These are phyloP conservation scores for Ophion ellenae DNA, from an alignment of 2,888 invertebrate genomes.

Conservation along the genomic window DNA sequence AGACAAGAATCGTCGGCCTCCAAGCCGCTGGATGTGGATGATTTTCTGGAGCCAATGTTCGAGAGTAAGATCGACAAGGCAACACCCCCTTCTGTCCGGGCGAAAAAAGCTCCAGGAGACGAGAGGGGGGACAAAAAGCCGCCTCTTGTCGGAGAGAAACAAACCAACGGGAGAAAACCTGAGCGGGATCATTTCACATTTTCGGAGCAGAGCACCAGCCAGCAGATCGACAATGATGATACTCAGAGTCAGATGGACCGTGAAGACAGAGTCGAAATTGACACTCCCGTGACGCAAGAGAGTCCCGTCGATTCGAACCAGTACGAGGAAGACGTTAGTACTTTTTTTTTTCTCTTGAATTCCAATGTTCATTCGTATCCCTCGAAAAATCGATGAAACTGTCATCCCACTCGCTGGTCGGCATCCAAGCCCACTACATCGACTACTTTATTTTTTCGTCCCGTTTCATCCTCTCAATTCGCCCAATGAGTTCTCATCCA, in stretches of 20 bases:
- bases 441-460: no score
- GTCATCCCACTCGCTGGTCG: no score
- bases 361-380: neutral
- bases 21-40: slow-evolving; percentile 47
- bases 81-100: neutral
- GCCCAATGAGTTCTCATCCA: no score
- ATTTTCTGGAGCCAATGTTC: slow-evolving; percentile 64
- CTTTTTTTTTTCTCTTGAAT: neutral
- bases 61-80: slow-evolving; percentile 1
- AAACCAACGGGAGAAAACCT: slow-evolving; percentile 1
- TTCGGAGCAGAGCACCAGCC: slow-evolving; percentile 60
- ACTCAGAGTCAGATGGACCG: slow-evolving; percentile 9
- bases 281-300: slow-evolving; percentile 27
- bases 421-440: no score
- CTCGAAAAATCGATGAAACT: no score
- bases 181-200: neutral
- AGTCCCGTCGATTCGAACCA: slow-evolving; percentile 16
- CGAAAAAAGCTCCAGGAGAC: no score
- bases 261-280: neutral
- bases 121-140: no score
- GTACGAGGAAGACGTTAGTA: slow-evolving; percentile 60
- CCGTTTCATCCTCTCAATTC: neutral
- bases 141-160: neutral
- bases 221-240: slow-evolving; percentile 65
- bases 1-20: slow-evolving; percentile 14